phyloP scores from a whole-genome alignment of 2,888 invertebrate species.

The Plebejus anna region DNA sequence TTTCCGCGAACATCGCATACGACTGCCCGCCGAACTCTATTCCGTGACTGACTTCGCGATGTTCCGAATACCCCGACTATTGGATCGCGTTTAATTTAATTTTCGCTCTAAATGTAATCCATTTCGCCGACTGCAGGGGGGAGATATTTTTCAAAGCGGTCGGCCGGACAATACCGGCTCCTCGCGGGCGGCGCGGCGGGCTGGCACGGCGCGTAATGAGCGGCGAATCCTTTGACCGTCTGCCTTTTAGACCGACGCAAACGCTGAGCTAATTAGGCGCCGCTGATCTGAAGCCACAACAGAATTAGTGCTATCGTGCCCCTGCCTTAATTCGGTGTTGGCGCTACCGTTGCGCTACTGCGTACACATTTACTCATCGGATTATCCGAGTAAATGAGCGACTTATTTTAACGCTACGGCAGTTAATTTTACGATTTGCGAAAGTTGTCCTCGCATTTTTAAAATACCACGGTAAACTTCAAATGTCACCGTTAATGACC shows the following conservation, averaged over 20 bases:
- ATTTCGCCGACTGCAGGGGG: conserved; percentile 38
- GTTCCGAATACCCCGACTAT: conserved; percentile 55
- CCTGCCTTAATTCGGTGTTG: conserved; percentile 49
- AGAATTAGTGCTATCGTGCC: conserved; percentile 67
- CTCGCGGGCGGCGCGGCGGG: conserved; percentile 50
- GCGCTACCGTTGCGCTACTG: conserved; percentile 29
- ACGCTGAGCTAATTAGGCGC: conserved; percentile 73
- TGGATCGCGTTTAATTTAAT: conserved; percentile 55
- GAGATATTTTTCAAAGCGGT: conserved; percentile 52
- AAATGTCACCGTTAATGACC: conserved; percentile 63
- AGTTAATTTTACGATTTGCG: conserved; percentile 7
- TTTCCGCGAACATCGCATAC: conserved; percentile 74
- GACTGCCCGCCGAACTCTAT: conserved; percentile 67
- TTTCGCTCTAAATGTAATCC: conserved; percentile 45
- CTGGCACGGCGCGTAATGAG: conserved; percentile 67
- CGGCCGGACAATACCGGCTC: conserved; percentile 51
- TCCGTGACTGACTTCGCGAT: conserved; percentile 59
- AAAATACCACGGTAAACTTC: conserved; percentile 74
- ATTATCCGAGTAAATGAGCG: neutral
- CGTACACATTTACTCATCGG: conserved; percentile 4
- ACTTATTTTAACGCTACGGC: neutral
- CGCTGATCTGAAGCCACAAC: conserved; percentile 69
- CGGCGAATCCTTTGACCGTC: conserved; percentile 74
- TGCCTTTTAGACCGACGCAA: conserved; percentile 54
- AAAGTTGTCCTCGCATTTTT: neutral